Evolutionary conservation across 2,888 invertebrate genomes (phyloP).

Genomic region (Perizoma affinitatum): DNA sequence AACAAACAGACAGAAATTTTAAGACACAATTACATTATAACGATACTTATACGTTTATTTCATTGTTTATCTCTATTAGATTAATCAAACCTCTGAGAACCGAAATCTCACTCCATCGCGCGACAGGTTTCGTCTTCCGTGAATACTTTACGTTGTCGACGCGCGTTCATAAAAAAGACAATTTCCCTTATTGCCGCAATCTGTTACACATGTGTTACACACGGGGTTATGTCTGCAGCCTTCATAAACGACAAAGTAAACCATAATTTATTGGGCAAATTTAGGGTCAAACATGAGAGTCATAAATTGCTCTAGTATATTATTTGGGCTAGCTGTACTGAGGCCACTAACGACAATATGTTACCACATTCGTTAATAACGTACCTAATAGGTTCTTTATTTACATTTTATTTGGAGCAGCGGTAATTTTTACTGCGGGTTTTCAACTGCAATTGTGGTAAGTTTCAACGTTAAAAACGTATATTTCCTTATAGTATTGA

Average conservation of each 20-base stretch:
- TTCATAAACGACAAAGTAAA: slow-evolving; percentile 84
- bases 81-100: slow-evolving; percentile 22
- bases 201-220: slow-evolving; percentile 77
- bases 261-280: slow-evolving; percentile 81
- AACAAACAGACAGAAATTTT: no score
- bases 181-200: slow-evolving; percentile 83
- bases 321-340: slow-evolving; percentile 58
- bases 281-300: slow-evolving; percentile 78
- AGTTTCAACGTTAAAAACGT: no score
- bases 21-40: not conserved
- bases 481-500: no score
- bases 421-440: slow-evolving; percentile 7
- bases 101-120: slow-evolving; percentile 48
- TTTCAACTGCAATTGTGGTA: no score
- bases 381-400: slow-evolving; percentile 11
- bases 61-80: slow-evolving; percentile 14
- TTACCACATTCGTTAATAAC: slow-evolving; percentile 37
- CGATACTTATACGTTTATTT: not conserved
- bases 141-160: slow-evolving; percentile 75
- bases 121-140: slow-evolving; percentile 56
- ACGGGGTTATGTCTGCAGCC: slow-evolving; percentile 76
- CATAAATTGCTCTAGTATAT: slow-evolving; percentile 75
- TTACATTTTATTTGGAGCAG: slow-evolving; percentile 31
- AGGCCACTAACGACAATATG: slow-evolving; percentile 49
- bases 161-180: slow-evolving; percentile 83